Percentiles rank a stretch among this genome's conserved stretches.
Conservation (phyloP, 2,888 invertebrate species). For the Lamproptera curius region DNA sequence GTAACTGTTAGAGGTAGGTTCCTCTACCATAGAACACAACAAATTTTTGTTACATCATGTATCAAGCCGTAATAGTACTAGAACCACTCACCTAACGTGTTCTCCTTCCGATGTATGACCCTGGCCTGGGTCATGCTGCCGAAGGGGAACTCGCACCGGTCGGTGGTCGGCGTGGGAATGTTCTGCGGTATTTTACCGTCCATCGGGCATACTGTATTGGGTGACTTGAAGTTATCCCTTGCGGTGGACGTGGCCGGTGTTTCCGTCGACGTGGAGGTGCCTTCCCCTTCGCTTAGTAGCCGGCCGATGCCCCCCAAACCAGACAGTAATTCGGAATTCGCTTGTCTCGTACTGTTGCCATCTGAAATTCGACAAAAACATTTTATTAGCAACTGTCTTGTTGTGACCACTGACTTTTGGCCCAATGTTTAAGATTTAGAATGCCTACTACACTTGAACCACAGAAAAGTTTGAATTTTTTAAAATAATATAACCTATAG, state of each 20-base stretch:
- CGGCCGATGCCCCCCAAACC: conserved; percentile 62
- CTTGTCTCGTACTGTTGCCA: conserved; percentile 50
- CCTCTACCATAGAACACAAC: no score
- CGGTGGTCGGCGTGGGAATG: conserved; percentile 75
- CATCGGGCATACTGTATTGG: conserved; percentile 93
- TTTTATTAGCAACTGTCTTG: no score
- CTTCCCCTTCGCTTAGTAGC: conserved; percentile 43
- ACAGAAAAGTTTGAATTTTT: no score
- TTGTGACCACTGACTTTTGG: no score
- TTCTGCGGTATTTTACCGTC: conserved; percentile 83
- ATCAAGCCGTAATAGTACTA: no score
- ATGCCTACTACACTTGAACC: no score
- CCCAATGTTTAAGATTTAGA: no score
- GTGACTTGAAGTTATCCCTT: conserved; percentile 82
- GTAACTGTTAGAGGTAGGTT: no score
- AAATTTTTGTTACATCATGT: no score
- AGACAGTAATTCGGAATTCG: conserved; percentile 56
- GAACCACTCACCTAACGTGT: conserved; percentile 64
- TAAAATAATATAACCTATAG: no score
- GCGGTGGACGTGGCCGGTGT: conserved; percentile 39
- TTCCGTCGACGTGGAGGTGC: conserved; percentile 34
- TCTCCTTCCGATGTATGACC: conserved; percentile 88
- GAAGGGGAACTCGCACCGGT: conserved; percentile 86
- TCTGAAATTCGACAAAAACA: no score
- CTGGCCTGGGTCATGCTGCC: conserved; percentile 95